Percentiles rank a stretch among this genome's conserved stretches.
phyloP scores from a whole-genome alignment of 2,888 invertebrate genomes.

The Troides helena region DNA sequence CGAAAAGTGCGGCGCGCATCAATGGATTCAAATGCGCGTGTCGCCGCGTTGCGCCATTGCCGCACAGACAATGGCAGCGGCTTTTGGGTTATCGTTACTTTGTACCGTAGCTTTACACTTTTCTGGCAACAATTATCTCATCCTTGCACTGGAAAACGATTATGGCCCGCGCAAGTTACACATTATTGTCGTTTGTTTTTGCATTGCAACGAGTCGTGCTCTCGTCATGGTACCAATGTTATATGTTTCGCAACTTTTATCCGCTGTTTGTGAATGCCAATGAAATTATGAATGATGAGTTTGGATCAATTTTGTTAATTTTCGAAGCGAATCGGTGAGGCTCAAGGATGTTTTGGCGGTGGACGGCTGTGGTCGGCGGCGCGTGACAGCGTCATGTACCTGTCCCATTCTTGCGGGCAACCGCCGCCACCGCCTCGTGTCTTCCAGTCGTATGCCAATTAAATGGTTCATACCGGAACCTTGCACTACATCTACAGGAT shows the following conservation, averaged over 20 bases:
- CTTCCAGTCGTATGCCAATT: constrained; percentile 48
- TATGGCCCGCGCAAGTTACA: constrained; percentile 13
- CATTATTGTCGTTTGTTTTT: constrained; percentile 11
- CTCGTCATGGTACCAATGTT: not conserved
- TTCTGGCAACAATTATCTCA: constrained; percentile 64
- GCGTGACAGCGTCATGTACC: constrained; percentile 40
- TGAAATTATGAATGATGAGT: constrained; percentile 19
- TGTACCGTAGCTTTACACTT: constrained; percentile 53
- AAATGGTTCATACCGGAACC: constrained; percentile 65
- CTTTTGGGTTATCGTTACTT: constrained; percentile 53
- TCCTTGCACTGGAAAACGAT: constrained; percentile 55
- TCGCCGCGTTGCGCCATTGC: constrained; percentile 69
- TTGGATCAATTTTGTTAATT: constrained; percentile 38
- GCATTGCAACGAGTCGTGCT: not conserved
- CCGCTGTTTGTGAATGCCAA: not conserved
- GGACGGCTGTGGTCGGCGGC: constrained; percentile 38
- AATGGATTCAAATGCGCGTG: constrained; percentile 73
- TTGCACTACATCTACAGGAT: constrained; percentile 26
- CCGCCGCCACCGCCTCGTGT: constrained; percentile 31
- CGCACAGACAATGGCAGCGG: constrained; percentile 57
- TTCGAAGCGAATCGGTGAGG: constrained; percentile 52
- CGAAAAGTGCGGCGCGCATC: constrained; percentile 52
- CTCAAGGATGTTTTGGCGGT: constrained; percentile 54
- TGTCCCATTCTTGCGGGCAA: constrained; percentile 32
- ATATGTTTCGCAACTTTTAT: not conserved